Conservation (phyloP, 2,888 invertebrate genomes). For the Drosophila ezoana region DNA sequence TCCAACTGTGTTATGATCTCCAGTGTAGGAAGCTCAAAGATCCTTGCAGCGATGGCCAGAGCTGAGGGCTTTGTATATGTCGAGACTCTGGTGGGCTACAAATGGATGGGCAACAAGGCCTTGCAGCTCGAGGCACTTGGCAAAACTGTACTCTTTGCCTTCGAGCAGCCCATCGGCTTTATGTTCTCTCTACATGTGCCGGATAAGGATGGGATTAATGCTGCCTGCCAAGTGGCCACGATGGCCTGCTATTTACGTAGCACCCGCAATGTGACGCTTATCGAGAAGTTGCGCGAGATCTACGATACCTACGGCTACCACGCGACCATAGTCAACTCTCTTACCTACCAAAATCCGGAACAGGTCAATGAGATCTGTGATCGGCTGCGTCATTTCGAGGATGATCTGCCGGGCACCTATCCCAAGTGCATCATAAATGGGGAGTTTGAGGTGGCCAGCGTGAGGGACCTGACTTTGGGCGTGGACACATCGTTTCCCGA, state of each 20-base stretch:
- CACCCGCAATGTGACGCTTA: constrained; percentile 87
- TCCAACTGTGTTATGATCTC: constrained; percentile 92
- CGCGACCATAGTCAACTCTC: constrained; percentile 91
- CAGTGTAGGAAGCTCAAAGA: constrained; percentile 98
- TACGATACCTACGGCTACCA: constrained; percentile 96
- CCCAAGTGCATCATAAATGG: constrained; percentile 88
- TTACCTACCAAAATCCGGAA: constrained; percentile 90
- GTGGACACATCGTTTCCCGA: constrained; percentile 89
- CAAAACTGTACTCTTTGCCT: constrained; percentile 95
- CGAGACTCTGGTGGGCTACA: constrained; percentile 99
- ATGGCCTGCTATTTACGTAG: constrained; percentile 90
- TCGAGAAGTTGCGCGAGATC: constrained; percentile 89
- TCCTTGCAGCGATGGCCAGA: constrained; percentile 92
- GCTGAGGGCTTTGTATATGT: constrained; percentile 91
- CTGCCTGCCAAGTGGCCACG: constrained; percentile 92
- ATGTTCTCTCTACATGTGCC: constrained; percentile 95
- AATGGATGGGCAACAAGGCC: constrained; percentile 98
- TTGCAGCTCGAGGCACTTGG: constrained; percentile 89
- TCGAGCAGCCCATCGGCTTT: constrained; percentile 99
- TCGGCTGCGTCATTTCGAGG: constrained; percentile 90
- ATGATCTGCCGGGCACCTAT: constrained; percentile 87
- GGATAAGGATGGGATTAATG: constrained; percentile 98
- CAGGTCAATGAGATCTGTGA: constrained; percentile 91
- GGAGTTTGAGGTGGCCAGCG: constrained; percentile 88
- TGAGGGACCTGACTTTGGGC: constrained; percentile 95